These are phyloP conservation scores for Naja naja DNA, from an alignment of 2,113 vertebrate genomes.

Conservation along the genomic window DNA sequence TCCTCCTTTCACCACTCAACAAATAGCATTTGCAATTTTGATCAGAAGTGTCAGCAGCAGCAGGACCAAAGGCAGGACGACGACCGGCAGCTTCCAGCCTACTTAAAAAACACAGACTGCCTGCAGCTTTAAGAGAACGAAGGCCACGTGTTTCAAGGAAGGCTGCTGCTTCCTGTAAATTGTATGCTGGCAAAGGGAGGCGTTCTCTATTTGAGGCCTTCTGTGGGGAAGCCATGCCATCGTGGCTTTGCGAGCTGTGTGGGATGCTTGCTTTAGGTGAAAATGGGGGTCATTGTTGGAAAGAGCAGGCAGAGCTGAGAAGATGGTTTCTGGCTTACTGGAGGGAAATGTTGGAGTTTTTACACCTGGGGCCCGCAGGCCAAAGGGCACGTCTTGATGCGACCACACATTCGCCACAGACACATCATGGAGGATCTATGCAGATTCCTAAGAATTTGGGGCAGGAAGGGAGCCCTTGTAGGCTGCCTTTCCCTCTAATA, in stretches of 20 bases:
- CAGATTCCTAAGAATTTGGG: too few species aligned
- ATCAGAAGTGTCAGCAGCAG: neutral
- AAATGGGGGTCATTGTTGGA: neutral
- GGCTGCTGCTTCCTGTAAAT: neutral
- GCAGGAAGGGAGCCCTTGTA: neutral
- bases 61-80: neutral
- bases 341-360: neutral
- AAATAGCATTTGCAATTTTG: neutral
- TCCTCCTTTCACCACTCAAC: neutral
- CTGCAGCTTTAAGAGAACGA: neutral
- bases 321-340: neutral
- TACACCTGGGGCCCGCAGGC: too few species aligned
- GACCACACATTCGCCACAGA: neutral
- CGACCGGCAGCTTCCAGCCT: neutral
- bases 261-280: neutral
- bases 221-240: neutral
- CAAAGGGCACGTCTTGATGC: neutral
- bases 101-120: neutral
- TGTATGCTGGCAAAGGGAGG: neutral
- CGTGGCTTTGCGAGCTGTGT: neutral
- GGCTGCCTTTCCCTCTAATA: neutral
- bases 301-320: neutral
- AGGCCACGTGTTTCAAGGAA: neutral
- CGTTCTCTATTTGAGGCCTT: neutral
- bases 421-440: too few species aligned